Evolutionary conservation across 37 sponge, comb jelly and placozoan species (phyloP).

Genomic region (Mnemiopsis leidyi): DNA sequence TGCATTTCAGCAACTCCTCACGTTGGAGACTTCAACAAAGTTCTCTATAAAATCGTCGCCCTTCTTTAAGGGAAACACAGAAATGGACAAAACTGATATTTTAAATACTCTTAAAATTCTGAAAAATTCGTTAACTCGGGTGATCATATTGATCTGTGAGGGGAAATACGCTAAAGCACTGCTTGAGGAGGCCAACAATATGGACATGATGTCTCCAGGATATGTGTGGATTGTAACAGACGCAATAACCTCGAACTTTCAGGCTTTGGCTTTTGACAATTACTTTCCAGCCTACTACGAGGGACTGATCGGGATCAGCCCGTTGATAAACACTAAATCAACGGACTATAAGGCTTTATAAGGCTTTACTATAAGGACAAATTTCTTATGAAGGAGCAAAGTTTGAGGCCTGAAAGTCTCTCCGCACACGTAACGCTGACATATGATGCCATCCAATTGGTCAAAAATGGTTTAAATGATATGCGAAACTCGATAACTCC

Average conservation of each 20-base stretch:
- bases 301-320: neutral
- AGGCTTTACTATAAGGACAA: too few species aligned
- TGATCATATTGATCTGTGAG: constrained; percentile 9
- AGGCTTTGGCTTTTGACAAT: neutral
- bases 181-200: neutral
- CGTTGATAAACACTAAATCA: neutral
- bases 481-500: neutral
- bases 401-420: neutral
- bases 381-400: neutral
- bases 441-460: neutral
- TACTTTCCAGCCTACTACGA: neutral
- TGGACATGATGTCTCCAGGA: neutral
- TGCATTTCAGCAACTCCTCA: neutral
- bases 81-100: neutral
- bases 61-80: neutral
- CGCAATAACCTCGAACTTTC: neutral
- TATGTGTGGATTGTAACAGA: constrained; percentile 53
- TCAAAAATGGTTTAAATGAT: neutral
- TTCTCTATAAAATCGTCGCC: neutral
- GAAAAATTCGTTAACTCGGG: neutral
- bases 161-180: neutral
- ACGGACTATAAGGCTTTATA: neutral
- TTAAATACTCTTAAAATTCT: neutral
- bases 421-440: neutral
- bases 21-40: neutral